phyloP scores from a whole-genome alignment of 2,113 vertebrate species.

The Brachypodius melanocephalos region DNA sequence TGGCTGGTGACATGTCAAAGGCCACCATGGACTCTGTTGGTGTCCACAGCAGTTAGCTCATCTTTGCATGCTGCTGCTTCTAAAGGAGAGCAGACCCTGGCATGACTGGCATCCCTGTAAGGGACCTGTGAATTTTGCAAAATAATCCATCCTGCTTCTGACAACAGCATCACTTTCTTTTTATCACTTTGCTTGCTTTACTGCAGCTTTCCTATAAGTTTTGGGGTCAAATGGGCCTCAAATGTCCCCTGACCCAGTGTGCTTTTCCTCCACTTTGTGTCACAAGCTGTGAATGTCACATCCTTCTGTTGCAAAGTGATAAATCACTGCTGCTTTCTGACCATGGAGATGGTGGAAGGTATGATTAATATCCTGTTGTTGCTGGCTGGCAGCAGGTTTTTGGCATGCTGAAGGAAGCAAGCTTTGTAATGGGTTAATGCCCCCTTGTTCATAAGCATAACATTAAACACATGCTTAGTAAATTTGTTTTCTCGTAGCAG shows the following conservation, averaged over 20 bases:
- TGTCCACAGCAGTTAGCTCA: neutral
- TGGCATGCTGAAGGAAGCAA: neutral
- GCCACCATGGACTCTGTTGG: accelerated
- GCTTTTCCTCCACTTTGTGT: neutral
- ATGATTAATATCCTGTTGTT: neutral
- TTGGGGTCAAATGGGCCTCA: neutral
- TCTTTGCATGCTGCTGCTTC: neutral
- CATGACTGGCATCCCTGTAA: neutral
- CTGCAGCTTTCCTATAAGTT: neutral
- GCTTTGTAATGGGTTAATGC: neutral
- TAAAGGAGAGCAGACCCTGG: neutral
- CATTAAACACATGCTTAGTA: neutral
- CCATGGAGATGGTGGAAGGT: neutral
- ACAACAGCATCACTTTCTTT: neutral
- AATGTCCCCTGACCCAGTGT: neutral
- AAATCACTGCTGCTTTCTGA: neutral
- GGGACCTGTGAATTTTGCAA: neutral
- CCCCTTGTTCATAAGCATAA: neutral
- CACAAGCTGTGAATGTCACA: neutral
- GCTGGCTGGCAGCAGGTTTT: neutral
- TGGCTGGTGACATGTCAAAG: neutral
- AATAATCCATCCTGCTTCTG: neutral
- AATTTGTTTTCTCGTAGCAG: neutral
- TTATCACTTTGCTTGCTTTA: neutral
- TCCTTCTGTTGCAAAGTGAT: neutral